Evolutionary conservation across 2,797 vertebrate species (phyloP).

Genomic region (Xerus rutilus): DNA sequence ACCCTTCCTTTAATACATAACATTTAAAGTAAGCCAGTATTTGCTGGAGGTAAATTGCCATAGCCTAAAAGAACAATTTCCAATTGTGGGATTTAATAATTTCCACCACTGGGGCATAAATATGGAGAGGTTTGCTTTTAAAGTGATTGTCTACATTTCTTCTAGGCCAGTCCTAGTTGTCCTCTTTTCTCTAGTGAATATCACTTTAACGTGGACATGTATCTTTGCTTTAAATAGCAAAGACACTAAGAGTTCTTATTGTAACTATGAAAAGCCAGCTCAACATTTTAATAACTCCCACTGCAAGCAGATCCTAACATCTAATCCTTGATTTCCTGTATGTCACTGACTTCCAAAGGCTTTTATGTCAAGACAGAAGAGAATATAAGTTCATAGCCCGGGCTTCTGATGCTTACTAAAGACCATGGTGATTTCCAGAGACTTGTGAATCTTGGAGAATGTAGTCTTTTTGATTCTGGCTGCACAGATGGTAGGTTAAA

Average conservation of each 20-base stretch:
- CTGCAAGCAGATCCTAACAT: constrained; percentile 33
- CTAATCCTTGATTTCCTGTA: constrained; percentile 31
- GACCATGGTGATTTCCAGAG: constrained; percentile 2
- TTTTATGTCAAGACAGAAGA: constrained; percentile 26
- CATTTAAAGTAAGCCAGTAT: neutral
- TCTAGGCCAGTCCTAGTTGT: neutral
- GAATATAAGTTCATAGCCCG: neutral
- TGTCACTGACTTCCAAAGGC: neutral
- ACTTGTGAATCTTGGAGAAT: neutral
- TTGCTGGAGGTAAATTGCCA: neutral
- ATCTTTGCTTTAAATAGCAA: constrained; percentile 36
- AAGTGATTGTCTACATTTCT: neutral
- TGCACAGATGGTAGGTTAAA: constrained; percentile 58
- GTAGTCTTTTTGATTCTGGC: constrained; percentile 14
- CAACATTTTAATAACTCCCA: constrained; percentile 76
- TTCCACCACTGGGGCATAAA: neutral
- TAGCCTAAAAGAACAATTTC: constrained; percentile 11
- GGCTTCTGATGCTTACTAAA: neutral
- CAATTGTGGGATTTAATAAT: neutral
- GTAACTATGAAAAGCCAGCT: constrained; percentile 4
- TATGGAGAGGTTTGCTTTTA: neutral
- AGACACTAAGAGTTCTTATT: neutral
- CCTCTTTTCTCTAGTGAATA: neutral
- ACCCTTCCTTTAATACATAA: neutral
- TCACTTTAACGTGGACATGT: neutral